Conservation (phyloP, 2,113 vertebrate genomes). For the Callipepla californica region DNA sequence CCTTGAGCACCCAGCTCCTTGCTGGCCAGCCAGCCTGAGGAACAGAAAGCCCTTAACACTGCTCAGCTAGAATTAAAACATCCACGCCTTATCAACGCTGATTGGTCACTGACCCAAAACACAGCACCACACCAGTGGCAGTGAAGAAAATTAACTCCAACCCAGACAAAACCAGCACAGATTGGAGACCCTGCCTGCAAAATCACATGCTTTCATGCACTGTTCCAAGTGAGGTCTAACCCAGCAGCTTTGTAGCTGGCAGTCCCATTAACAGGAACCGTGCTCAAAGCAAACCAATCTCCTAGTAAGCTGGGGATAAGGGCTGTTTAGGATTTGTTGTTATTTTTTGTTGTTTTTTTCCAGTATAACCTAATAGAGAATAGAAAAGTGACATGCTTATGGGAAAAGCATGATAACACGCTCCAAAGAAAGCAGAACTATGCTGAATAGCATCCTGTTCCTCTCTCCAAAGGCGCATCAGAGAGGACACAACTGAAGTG, state of each 20-base stretch:
- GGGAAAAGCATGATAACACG: background rate
- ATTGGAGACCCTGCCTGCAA: background rate
- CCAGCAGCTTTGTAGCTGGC: background rate
- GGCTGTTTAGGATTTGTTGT: background rate
- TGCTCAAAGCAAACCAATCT: background rate
- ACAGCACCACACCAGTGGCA: background rate
- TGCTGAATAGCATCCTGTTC: background rate
- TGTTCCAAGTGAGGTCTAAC: background rate
- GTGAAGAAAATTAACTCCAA: background rate
- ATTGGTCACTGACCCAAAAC: background rate
- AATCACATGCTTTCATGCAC: background rate
- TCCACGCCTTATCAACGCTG: background rate
- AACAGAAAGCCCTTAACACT: background rate
- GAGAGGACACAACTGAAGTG: background rate
- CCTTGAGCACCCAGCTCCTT: background rate
- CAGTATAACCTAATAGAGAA: background rate
- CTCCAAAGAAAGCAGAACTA: background rate
- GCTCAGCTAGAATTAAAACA: background rate
- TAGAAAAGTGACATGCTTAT: background rate
- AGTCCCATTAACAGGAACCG: background rate
- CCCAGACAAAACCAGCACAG: background rate
- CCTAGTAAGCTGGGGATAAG: background rate
- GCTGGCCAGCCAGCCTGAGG: background rate
- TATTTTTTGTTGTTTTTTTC: background rate
- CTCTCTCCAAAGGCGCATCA: background rate